A percentile compares a stretch with the other conserved stretches of the same genome.
These are phyloP conservation scores for Schizaphis graminum DNA, from an alignment of 2,888 invertebrate species.

Conservation along the genomic window DNA sequence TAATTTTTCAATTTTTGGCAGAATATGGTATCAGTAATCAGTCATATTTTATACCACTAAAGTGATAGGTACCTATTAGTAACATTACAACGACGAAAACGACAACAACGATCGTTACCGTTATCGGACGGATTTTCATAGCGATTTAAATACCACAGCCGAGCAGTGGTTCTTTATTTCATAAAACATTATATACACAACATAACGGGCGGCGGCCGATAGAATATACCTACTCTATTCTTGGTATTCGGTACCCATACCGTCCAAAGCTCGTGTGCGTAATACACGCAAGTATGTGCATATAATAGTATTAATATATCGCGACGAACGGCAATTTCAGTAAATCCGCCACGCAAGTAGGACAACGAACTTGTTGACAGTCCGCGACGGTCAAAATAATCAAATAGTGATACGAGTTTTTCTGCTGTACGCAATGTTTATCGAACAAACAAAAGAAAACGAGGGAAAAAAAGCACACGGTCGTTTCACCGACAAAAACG, in stretches of 20 bases:
- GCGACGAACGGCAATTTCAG: neutral
- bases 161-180: neutral
- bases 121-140: neutral
- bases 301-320: neutral
- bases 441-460: neutral
- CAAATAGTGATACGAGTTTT: slow-evolving; percentile 6
- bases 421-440: neutral
- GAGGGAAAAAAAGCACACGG: neutral
- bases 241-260: neutral
- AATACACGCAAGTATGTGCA: neutral
- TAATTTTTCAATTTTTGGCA: neutral
- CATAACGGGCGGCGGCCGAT: neutral
- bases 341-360: neutral
- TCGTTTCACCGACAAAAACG: neutral
- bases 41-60: neutral
- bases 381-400: neutral
- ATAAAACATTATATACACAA: neutral
- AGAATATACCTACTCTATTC: neutral
- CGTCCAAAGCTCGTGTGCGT: neutral
- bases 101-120: neutral
- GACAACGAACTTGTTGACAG: neutral
- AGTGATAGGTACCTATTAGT: neutral
- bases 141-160: neutral
- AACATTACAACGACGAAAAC: neutral
- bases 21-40: neutral